Evolutionary conservation across 1,140 invertebrate genomes (phyloP), one percentile per base, ranked within the genome.

Genomic region (Drosophila nigrodunni): DNA sequence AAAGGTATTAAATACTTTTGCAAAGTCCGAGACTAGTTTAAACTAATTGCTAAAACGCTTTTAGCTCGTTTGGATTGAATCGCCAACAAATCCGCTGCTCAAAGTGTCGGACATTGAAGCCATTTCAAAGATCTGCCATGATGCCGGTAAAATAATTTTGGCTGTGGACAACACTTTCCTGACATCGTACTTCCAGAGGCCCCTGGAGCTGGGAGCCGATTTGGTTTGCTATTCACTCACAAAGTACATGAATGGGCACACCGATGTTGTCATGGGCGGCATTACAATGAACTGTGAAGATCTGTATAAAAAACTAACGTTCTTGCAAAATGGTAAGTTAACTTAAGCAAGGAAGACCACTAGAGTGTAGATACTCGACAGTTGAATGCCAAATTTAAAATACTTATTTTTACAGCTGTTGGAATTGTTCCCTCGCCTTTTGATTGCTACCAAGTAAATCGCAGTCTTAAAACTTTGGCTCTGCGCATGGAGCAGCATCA

Each of bases 201-300:
- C 99, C 3, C 93, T 99, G 30, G 94, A 95, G 15, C 93, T 99
- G 30, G 99, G 99, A 8, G 98, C 97, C 2, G 98, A 99, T 93
- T 94, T 99, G 52, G 96, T 96, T 1, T 93, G 98, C 75, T 98
- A 99, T 93, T 99, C 98, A 0, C 81, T 99, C 30, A 99, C 98
- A 0, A 99, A 99, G 93, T 99, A 99, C 89, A 98, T 99, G 95
- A 99, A 99, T 93, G 99, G 98, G 0, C 98, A 99, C 93, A 96
- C 97, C 1, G 99, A 99, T 94, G 96, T 99, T 47, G 96, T 99
- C 1, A 99, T 99, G 99, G 99, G 99, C 4, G 96, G 97, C 7
- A 94, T 96, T 7, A 94, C 96, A 30, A 95, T 96, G 3, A 98
- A 95, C 74, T 94, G 95, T 83, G 95, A 96, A 59, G 95, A 95